Percentiles rank a stretch among this genome's conserved stretches.
These are phyloP conservation scores for Papilio xuthus DNA, from an alignment of 1,140 invertebrate genomes.

Conservation along the genomic window DNA sequence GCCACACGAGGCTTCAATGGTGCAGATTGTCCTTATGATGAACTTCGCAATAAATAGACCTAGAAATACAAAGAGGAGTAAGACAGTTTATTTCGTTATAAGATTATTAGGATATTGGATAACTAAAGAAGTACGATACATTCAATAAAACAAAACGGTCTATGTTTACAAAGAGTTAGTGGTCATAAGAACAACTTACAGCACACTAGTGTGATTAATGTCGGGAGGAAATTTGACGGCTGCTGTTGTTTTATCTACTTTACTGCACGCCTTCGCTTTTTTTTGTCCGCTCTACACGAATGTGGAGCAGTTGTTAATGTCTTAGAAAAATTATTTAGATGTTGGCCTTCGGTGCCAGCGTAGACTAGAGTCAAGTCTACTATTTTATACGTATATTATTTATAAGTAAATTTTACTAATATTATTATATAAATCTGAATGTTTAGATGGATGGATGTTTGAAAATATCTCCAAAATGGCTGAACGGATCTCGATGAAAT, in stretches of 20 bases:
- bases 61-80: no score
- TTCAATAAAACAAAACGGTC: constrained; percentile 34
- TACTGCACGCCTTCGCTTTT: constrained; percentile 73
- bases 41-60: no score
- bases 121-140: background rate
- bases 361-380: constrained; percentile 41
- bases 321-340: constrained; percentile 71
- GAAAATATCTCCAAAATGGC: no score
- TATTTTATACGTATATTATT: constrained; percentile 12
- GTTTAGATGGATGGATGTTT: no score
- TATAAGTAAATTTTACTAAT: no score
- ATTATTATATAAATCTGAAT: no score
- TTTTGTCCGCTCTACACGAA: constrained; percentile 68
- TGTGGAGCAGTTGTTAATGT: constrained; percentile 77
- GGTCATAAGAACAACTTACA: constrained; percentile 60
- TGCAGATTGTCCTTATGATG: no score
- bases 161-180: constrained; percentile 43
- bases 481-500: no score
- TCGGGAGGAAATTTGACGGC: constrained; percentile 78
- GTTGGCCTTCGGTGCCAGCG: constrained; percentile 45
- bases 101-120: no score
- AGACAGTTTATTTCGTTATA: no score
- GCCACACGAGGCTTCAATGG: no score
- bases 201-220: constrained; percentile 78
- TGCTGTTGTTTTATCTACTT: constrained; percentile 80